Evolutionary conservation across 2,797 vertebrate species (phyloP).

Genomic region (Phrynocephalus guinanensis): DNA sequence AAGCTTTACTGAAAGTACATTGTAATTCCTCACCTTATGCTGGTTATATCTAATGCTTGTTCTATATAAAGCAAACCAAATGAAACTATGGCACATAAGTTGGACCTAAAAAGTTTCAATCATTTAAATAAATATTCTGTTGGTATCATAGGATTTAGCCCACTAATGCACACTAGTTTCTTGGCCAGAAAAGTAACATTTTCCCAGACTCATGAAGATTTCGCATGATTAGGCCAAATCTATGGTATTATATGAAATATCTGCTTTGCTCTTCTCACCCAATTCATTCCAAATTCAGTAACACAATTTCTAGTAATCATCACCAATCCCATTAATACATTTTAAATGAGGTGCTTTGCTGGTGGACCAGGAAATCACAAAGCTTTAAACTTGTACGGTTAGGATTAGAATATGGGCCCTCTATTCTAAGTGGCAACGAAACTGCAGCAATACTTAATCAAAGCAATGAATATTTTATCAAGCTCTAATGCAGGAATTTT

Average conservation of each 20-base stretch:
- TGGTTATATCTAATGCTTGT: background rate
- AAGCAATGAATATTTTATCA: constrained; percentile 87
- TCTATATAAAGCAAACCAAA: background rate
- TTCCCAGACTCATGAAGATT: background rate
- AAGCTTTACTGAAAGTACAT: background rate
- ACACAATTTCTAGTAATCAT: constrained; percentile 26
- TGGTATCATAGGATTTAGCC: background rate
- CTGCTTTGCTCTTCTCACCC: background rate
- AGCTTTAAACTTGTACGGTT: constrained; percentile 45
- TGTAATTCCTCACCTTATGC: background rate
- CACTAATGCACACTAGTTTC: background rate
- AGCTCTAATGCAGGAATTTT: constrained; percentile 76
- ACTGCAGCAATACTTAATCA: constrained; percentile 76
- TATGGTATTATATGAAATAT: constrained; percentile 2
- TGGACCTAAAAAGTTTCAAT: background rate
- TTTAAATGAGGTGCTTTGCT: constrained; percentile 31
- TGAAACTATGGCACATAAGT: background rate
- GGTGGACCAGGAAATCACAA: constrained; percentile 19
- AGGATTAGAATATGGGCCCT: constrained; percentile 22
- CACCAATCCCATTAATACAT: constrained; percentile 25
- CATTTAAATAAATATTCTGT: background rate
- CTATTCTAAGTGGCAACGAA: constrained; percentile 65
- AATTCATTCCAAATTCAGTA: constrained; percentile 21
- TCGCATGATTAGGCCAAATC: background rate
- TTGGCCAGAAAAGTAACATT: constrained; percentile 27